Base-by-base conservation (phyloP, 1,140 invertebrate genomes). In the Drosophila murphyi region DNA sequence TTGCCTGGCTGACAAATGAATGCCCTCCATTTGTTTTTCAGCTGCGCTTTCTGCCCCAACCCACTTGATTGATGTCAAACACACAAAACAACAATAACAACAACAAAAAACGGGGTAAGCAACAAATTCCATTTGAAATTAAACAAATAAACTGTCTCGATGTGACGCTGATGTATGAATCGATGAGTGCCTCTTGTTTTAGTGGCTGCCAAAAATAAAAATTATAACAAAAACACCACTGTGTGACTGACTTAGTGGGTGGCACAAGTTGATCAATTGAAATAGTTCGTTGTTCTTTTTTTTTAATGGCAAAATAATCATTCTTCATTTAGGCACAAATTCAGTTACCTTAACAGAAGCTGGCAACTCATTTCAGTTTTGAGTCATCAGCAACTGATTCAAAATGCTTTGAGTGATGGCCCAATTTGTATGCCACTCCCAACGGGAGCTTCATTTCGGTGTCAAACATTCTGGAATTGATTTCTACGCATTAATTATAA, bases 71-170 rank as follows among this genome's bases (percentile, higher is more conserved):
- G 85, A 87, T 87, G 73, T 86, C 82, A 67, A 63, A 48, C 59
- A 10, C 39, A 55, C 61, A 60, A 56, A 63, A 50, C 56, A 39
- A 35, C 41, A 31, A 45, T 2, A 29, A 39, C 37, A 59, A 59
- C n/a, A n/a, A n/a, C n/a, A 6, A 61, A 61, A 31, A 29, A 52
- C 3, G 4, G n/a, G 1, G 6, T 48, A 37, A 54, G 48, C 5
- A 54, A 69, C 32, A 56, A 41, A 37, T 39, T 48, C 59, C 8
- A 55, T 7, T 56, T 4, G 8, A 80, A 86, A 82, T 69, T 85
- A 87, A 87, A 77, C 82, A 86, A 86, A 86, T 87, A 86, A 87
- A 86, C 75, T 78, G 80, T 81, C 80, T 73, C 64, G 47, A 48
- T 60, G 50, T 82, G 80, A 82, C 80, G 70, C 77, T 80, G 78